Conservation (phyloP, 2,797 vertebrate genomes). For the Decapterus maruadsi region DNA sequence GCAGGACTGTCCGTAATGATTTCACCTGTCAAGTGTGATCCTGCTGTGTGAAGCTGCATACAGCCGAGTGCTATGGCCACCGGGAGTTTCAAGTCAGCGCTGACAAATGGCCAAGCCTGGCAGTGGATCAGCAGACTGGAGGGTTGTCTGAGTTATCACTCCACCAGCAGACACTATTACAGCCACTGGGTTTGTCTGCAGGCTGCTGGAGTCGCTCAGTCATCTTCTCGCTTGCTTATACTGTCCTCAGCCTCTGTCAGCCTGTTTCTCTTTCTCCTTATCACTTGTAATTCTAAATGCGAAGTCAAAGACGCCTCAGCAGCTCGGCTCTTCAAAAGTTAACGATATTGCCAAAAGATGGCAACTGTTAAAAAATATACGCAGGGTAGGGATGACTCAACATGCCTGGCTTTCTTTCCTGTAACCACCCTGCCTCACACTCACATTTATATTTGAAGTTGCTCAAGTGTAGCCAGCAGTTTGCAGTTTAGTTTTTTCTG, state of each 20-base stretch:
- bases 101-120: constrained; percentile 81
- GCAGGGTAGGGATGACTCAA: constrained; percentile 14
- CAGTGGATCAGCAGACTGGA: constrained; percentile 77
- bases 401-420: not conserved
- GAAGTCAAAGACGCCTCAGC: constrained; percentile 32
- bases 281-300: constrained; percentile 32
- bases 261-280: constrained; percentile 43
- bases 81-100: constrained; percentile 76
- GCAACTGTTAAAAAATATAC: constrained; percentile 27
- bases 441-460: constrained; percentile 43
- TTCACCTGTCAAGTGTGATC: constrained; percentile 75
- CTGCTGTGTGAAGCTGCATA: constrained; percentile 52
- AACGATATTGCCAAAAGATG: constrained; percentile 38
- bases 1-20: constrained; percentile 70
- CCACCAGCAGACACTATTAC: constrained; percentile 77
- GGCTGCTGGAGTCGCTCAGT: constrained; percentile 46
- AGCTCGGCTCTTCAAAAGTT: constrained; percentile 34
- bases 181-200: constrained; percentile 74
- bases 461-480: constrained; percentile 10
- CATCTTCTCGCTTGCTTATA: constrained; percentile 31
- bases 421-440: constrained; percentile 12
- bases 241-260: constrained; percentile 40
- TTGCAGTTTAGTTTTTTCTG: not conserved
- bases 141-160: constrained; percentile 80
- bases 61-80: constrained; percentile 70